Evolutionary conservation across 1,140 invertebrate species (phyloP), one percentile per base, ranked within the genome.

Genomic region (Drosophila mauritiana): DNA sequence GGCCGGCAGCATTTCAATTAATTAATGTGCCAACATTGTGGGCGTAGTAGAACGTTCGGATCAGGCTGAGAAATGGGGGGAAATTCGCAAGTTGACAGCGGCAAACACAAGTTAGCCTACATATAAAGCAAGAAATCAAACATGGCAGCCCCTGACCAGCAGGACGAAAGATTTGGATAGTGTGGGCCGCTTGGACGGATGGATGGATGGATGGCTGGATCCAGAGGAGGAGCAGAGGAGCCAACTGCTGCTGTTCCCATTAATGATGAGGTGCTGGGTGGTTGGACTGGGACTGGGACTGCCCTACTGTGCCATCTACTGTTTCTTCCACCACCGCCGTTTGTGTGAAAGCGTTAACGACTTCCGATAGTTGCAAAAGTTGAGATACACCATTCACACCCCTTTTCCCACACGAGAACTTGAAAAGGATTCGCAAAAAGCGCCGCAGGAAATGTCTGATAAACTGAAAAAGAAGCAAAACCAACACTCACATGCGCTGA

Each of bases 11-110:
- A 79, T 86, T 86, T 86, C 82, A 88, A 86, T 86, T 86, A 86
- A 86, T 86, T 88, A 86, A 86, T 86, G 83, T 86, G 75, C 83
- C 82, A 86, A 88, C 82, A 86, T 88, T 85, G 83, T 88, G 82
- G 78, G 78, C 64, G 68, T 78, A 27, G 36, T 17, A 31, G 43
- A 45, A 51, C 58, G 42, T 17, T 36, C 39, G 40, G 40, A 45
- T 25, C 17, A 20, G 3, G 43, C 36, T 27, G 53, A 11, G 25
- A 22, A 15, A 3, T n/a, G 20, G 43, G 48, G 36, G 31, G 12
- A 12, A 40, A 15, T 13, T 70, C 55, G 51, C 51, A 64, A 62
- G 80, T 56, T 85, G 82, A 85, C 82, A 85, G 83, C 75, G 42
- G 40, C 65, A 75, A 82, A 82, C 82, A 76, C 64, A 82, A 86